These are phyloP conservation scores for Sapajus apella DNA, from an alignment of 2,113 vertebrate species.

Conservation along the genomic window DNA sequence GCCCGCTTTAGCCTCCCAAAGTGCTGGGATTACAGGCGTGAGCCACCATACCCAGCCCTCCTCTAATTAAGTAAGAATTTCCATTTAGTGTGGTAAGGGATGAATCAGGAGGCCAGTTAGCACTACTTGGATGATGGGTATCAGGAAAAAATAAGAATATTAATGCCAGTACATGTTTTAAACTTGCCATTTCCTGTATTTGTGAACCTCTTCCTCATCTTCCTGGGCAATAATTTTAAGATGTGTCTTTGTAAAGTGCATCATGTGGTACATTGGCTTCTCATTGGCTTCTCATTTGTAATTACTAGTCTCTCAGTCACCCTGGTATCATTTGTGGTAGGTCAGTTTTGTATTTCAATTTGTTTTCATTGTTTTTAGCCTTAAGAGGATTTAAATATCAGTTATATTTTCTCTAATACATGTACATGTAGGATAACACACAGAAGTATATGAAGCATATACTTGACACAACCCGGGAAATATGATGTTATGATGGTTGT, in stretches of 20 bases:
- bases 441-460: background rate
- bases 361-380: background rate
- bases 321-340: background rate
- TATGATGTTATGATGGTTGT: background rate
- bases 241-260: background rate
- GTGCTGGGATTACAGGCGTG: too few relatives aligned
- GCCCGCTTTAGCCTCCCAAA: too few relatives aligned
- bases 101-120: background rate
- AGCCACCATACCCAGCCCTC: too few relatives aligned
- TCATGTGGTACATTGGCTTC: background rate
- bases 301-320: background rate
- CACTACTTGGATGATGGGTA: background rate
- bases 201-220: background rate
- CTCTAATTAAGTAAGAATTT: background rate
- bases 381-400: background rate
- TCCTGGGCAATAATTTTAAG: constrained; percentile 33
- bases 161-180: background rate
- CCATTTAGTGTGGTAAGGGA: background rate
- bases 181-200: background rate
- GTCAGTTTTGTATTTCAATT: background rate
- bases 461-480: background rate
- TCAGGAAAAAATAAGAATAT: background rate
- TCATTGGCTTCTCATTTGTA: background rate
- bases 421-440: background rate
- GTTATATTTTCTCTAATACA: background rate